Percentiles rank a stretch among this genome's conserved stretches.
Conservation (phyloP, 2,888 invertebrate species). For the Silvanus unidentatus region DNA sequence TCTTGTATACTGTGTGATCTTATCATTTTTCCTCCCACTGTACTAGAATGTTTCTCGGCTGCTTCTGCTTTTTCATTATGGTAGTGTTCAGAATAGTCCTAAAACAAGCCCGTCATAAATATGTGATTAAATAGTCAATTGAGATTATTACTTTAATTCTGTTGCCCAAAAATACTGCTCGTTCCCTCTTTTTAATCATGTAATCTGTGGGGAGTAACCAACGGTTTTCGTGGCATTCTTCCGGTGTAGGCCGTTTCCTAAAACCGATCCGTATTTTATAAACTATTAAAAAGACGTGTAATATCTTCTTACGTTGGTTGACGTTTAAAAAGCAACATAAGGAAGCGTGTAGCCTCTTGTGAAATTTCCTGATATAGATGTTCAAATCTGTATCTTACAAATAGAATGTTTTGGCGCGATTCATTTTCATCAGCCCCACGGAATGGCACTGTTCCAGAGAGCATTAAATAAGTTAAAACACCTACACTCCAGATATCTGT, state of each 20-base stretch:
- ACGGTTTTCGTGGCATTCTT: slow-evolving; percentile 93
- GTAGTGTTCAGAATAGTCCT: slow-evolving; percentile 77
- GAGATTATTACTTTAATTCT: slow-evolving; percentile 65
- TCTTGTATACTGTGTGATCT: slow-evolving; percentile 82
- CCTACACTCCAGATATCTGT: slow-evolving; percentile 97
- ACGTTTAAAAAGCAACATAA: slow-evolving; percentile 93
- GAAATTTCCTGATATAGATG: slow-evolving; percentile 91
- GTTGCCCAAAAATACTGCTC: slow-evolving; percentile 78
- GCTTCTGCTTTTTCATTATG: slow-evolving; percentile 63
- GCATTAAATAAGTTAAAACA: slow-evolving; percentile 81
- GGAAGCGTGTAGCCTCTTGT: slow-evolving; percentile 87
- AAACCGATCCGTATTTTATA: slow-evolving; percentile 27
- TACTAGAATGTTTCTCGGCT: slow-evolving; percentile 54
- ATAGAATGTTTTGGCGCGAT: slow-evolving; percentile 85
- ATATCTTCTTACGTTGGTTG: slow-evolving; percentile 68
- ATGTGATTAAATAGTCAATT: background rate
- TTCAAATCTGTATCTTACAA: slow-evolving; percentile 89
- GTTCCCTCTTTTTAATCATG: slow-evolving; percentile 87
- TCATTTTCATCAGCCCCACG: slow-evolving; percentile 74
- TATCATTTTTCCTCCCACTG: slow-evolving; percentile 56
- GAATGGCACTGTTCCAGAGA: slow-evolving; percentile 92
- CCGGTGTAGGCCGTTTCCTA: slow-evolving; percentile 88
- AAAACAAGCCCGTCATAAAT: slow-evolving; percentile 15
- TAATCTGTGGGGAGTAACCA: slow-evolving; percentile 91
- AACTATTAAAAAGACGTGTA: background rate